These are phyloP conservation scores for Hemistola chrysoprasaria DNA, from an alignment of 2,888 invertebrate species.

Conservation along the genomic window DNA sequence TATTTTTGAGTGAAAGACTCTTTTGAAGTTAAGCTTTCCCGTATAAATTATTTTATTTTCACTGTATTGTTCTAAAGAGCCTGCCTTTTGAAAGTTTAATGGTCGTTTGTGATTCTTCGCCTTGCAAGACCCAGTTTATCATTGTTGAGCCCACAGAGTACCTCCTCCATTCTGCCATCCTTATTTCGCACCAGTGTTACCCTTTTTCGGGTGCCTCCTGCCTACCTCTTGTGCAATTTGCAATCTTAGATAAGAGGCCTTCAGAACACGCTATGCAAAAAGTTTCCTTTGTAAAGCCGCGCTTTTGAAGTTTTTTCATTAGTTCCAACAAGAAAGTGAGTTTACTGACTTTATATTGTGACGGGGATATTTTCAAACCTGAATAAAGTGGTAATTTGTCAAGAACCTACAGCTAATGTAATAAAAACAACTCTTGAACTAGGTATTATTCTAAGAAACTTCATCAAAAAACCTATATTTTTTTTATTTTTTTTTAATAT, in stretches of 20 bases:
- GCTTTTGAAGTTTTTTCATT: conserved; percentile 33
- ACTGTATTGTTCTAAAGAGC: conserved; percentile 76
- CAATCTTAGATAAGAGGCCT: conserved; percentile 35
- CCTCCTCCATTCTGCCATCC: conserved; percentile 29
- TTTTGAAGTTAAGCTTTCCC: conserved; percentile 81
- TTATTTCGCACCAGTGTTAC: conserved; percentile 6
- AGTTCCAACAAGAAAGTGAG: conserved; percentile 28
- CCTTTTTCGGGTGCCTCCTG: conserved; percentile 14
- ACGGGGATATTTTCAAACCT: conserved; percentile 15
- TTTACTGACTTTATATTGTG: conserved; percentile 17
- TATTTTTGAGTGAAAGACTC: conserved; percentile 82
- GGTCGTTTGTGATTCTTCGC: conserved; percentile 62
- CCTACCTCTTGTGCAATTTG: conserved; percentile 30
- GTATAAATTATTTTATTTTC: conserved; percentile 82
- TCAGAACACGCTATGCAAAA: conserved; percentile 33
- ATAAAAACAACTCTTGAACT: no score
- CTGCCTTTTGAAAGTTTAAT: conserved; percentile 73
- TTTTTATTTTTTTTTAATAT: no score
- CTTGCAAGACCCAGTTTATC: conserved; percentile 61
- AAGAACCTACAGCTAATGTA: no score
- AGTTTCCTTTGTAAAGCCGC: conserved; percentile 30
- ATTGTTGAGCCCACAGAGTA: conserved; percentile 43
- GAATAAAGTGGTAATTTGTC: no score
- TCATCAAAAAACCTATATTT: no score
- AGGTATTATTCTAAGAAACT: no score